These are phyloP conservation scores for Struthio camelus DNA, from an alignment of 2,113 vertebrate species.

Conservation along the genomic window DNA sequence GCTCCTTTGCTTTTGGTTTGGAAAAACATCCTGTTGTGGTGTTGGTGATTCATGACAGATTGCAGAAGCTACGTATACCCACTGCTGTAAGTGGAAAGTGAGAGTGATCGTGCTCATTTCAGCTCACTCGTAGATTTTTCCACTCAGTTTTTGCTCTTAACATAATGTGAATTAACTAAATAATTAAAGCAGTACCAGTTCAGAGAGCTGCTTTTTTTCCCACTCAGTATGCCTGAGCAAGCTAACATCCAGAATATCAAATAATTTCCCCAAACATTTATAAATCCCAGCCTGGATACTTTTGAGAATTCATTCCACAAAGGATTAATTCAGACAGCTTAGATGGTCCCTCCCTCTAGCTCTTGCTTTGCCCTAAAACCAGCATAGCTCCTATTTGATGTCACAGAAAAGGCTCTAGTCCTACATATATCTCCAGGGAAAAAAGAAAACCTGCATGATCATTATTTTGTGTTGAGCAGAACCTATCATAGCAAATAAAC, in stretches of 20 bases:
- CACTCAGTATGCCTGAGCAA: background rate
- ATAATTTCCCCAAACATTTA: background rate
- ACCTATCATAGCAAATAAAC: background rate
- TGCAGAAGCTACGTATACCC: slow-evolving; percentile 13
- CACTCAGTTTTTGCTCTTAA: slow-evolving; percentile 9
- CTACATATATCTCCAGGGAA: background rate
- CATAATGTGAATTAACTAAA: background rate
- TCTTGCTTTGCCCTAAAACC: background rate
- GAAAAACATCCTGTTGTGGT: slow-evolving; percentile 22
- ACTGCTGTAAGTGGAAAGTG: slow-evolving; percentile 21
- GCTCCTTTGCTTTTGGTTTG: slow-evolving; percentile 45
- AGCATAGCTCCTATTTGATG: background rate
- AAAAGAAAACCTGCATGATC: background rate
- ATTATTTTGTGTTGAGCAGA: background rate
- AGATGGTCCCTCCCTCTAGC: background rate
- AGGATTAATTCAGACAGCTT: background rate
- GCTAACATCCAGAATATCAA: background rate
- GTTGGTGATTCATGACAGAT: background rate
- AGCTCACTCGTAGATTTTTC: slow-evolving; percentile 38
- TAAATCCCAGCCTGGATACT: background rate
- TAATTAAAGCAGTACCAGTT: slow-evolving; percentile 1
- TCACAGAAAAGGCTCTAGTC: background rate
- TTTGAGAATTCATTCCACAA: background rate
- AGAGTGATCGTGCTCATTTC: slow-evolving; percentile 8
- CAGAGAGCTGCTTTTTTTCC: background rate